Conservation (phyloP, 2,113 vertebrate species). For the Heteronetta atricapilla region DNA sequence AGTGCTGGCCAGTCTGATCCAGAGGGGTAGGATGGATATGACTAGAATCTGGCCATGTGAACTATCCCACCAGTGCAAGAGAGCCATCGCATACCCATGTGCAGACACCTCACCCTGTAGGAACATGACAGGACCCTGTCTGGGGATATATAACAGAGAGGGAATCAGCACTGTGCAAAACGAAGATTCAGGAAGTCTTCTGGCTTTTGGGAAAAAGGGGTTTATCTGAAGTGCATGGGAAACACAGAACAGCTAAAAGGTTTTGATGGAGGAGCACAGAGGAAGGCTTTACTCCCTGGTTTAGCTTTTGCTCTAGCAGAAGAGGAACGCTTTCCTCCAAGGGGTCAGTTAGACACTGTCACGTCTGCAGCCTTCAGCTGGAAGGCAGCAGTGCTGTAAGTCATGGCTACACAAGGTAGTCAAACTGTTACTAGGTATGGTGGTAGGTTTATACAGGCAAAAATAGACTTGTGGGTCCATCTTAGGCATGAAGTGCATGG, state of each 20-base stretch:
- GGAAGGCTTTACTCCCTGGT: background rate
- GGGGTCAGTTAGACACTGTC: background rate
- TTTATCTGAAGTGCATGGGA: background rate
- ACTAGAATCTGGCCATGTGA: background rate
- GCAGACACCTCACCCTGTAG: background rate
- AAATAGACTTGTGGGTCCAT: background rate
- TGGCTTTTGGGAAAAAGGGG: background rate
- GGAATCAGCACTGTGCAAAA: background rate
- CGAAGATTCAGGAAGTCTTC: background rate
- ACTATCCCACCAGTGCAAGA: background rate
- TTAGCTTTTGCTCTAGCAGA: background rate
- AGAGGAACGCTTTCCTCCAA: background rate
- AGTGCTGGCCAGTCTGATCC: background rate
- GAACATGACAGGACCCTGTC: background rate
- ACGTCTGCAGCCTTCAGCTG: background rate
- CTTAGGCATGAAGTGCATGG: background rate
- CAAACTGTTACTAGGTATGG: background rate
- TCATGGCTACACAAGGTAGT: fast-evolving
- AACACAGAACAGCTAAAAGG: background rate
- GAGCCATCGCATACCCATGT: fast-evolving
- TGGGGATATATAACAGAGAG: background rate
- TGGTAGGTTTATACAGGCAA: background rate
- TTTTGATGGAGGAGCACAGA: background rate
- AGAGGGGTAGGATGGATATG: background rate
- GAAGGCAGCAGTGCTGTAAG: background rate